Conservation (phyloP, 2,113 vertebrate genomes). For the Spermophilus dauricus region DNA sequence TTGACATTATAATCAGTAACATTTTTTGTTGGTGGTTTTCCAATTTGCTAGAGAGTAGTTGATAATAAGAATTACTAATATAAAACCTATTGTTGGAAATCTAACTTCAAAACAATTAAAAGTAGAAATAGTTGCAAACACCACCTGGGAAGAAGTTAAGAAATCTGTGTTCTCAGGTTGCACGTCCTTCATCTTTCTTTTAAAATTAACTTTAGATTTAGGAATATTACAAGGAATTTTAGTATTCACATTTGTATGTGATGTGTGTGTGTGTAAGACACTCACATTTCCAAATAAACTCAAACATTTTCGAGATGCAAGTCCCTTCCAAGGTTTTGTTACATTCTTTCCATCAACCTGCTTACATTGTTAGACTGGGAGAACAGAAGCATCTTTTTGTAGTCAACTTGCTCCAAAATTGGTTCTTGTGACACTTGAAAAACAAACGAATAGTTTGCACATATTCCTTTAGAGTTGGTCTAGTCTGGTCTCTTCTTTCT, state of each 20-base stretch:
- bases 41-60: not conserved
- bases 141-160: not conserved
- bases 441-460: not conserved
- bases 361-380: not conserved
- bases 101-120: not conserved
- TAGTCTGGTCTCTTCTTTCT: not conserved
- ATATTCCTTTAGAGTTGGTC: not conserved
- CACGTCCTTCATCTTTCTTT: not conserved
- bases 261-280: not conserved
- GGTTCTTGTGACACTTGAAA: not conserved
- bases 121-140: not conserved
- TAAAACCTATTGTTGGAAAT: not conserved
- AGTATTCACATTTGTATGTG: not conserved
- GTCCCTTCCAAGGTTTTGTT: not conserved
- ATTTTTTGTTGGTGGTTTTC: not conserved
- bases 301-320: not conserved
- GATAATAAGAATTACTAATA: not conserved
- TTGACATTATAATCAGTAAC: not conserved
- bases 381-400: constrained; percentile 3
- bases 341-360: not conserved
- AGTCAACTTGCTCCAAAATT: not conserved
- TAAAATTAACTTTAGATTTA: constrained; percentile 50
- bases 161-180: not conserved
- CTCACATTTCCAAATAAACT: not conserved
- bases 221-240: not conserved